Conservation (phyloP, 2,113 vertebrate genomes). For the Apaloderma vittatum region DNA sequence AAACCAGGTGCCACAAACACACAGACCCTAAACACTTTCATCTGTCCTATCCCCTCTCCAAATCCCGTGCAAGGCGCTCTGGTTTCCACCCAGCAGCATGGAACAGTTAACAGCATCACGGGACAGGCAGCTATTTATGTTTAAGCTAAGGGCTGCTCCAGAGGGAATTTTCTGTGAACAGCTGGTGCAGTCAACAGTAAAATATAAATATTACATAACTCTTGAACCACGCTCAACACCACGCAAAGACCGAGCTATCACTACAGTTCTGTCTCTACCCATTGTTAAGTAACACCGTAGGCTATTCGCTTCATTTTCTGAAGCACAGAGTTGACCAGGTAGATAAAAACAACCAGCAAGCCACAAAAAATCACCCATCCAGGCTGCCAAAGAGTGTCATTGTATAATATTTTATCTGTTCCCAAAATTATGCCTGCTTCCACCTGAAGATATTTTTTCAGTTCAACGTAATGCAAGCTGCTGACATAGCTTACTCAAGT, state of each 20-base stretch:
- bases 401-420: neutral
- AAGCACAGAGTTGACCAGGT: neutral
- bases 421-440: neutral
- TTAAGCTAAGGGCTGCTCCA: slow-evolving; percentile 41
- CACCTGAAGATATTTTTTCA: neutral
- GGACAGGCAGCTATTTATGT: slow-evolving; percentile 43
- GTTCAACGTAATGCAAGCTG: neutral
- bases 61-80: neutral
- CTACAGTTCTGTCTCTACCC: neutral
- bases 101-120: neutral
- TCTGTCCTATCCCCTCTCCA: neutral
- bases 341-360: neutral
- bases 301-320: neutral
- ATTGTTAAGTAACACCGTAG: neutral
- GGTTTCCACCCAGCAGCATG: neutral
- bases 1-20: accelerated
- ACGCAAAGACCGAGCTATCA: neutral
- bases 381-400: neutral
- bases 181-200: slow-evolving; percentile 49
- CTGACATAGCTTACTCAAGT: neutral
- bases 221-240: neutral
- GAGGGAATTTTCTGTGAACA: slow-evolving; percentile 50
- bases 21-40: accelerated
- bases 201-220: slow-evolving; percentile 50
- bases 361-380: neutral